Conservation (phyloP, 2,888 invertebrate genomes). For the Nasonia oneida region DNA sequence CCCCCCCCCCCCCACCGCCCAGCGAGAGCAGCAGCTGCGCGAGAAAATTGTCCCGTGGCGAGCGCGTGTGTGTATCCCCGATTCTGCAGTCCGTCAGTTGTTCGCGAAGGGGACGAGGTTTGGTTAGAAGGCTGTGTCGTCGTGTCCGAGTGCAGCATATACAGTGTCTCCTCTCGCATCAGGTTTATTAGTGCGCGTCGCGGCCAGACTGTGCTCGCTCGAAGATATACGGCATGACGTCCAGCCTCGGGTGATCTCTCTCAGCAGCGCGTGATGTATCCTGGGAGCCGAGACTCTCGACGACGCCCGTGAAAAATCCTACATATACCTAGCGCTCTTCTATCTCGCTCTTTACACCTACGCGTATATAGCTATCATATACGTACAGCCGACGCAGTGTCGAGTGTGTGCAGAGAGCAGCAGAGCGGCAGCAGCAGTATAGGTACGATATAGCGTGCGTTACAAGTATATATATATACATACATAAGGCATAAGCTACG, state of each 20-base stretch:
- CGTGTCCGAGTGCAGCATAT: not conserved
- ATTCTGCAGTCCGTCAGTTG: constrained; percentile 7
- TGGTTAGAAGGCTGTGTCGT: constrained; percentile 28
- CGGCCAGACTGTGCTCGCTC: not conserved
- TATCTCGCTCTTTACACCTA: not conserved
- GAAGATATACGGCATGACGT: constrained; percentile 25
- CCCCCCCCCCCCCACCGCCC: not conserved
- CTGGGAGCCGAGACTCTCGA: not conserved
- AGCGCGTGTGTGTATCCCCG: not conserved
- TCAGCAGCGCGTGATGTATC: constrained; percentile 41
- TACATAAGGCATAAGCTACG: not conserved
- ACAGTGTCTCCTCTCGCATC: too few relatives aligned
- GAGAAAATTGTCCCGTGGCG: constrained; percentile 19
- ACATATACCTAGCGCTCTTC: not conserved
- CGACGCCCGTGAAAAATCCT: constrained; percentile 33
- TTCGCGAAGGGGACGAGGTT: constrained; percentile 40
- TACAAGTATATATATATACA: not conserved
- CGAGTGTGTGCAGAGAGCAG: not conserved
- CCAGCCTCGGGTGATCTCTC: constrained; percentile 36
- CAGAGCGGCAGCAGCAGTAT: not conserved
- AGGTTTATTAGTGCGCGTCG: not conserved
- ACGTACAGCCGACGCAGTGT: not conserved
- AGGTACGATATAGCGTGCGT: constrained; percentile 7
- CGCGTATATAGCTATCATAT: not conserved
- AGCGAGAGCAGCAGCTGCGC: not conserved